Percentiles rank a stretch among this genome's conserved stretches.
phyloP scores from a whole-genome alignment of 2,888 invertebrate genomes.

The Pherbina coryleti region DNA sequence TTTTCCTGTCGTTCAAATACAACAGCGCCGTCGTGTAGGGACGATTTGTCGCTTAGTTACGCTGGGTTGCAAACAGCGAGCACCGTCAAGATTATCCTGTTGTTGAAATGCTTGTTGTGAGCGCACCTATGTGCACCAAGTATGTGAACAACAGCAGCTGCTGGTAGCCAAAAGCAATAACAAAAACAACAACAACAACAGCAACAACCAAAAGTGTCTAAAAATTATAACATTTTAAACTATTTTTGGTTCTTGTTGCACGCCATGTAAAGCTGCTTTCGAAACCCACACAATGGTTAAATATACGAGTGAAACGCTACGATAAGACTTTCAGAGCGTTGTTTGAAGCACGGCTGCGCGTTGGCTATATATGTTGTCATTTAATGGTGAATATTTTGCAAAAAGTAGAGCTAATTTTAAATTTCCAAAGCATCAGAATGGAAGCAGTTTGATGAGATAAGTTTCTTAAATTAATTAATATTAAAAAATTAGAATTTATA shows the following conservation, averaged over 20 bases:
- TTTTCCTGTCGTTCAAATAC: background rate
- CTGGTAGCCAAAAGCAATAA: background rate
- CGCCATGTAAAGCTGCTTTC: constrained; percentile 23
- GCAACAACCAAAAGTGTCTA: background rate
- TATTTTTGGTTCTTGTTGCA: constrained; percentile 3
- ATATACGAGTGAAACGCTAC: background rate
- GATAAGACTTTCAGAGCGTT: too few relatives aligned
- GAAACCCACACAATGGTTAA: constrained; percentile 19
- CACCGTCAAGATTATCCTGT: background rate
- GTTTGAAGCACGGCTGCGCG: too few relatives aligned
- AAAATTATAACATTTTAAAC: constrained; percentile 1
- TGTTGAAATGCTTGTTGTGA: constrained; percentile 16
- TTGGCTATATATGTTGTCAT: too few relatives aligned
- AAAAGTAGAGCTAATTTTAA: too few relatives aligned
- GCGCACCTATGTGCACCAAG: constrained; percentile 13
- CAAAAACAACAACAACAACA: too few relatives aligned
- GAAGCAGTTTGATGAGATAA: too few relatives aligned
- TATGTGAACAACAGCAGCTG: background rate
- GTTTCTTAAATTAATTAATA: constrained; percentile 23
- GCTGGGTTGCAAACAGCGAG: background rate
- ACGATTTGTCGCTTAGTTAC: background rate
- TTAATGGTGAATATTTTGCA: too few relatives aligned
- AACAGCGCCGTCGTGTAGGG: background rate
- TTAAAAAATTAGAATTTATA: too few relatives aligned
- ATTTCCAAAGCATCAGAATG: too few relatives aligned